A percentile compares a stretch with the other conserved stretches of the same genome.
Conservation (phyloP, 2,113 vertebrate genomes). For the Penelope pileata region DNA sequence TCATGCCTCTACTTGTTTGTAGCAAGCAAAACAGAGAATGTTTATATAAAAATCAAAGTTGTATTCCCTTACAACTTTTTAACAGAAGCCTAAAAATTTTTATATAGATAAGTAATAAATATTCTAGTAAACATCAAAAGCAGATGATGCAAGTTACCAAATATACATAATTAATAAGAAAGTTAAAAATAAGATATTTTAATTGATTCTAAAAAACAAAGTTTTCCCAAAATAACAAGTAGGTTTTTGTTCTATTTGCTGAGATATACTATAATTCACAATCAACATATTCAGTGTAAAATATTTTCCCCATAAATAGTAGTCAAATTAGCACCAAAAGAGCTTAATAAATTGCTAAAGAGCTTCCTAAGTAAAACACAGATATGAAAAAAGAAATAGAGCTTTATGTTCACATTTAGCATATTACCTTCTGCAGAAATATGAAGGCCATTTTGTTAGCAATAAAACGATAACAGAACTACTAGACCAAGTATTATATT, state of each 20-base stretch:
- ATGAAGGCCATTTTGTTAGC: not conserved
- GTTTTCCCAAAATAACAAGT: not conserved
- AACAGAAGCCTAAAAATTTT: not conserved
- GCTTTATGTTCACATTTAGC: not conserved
- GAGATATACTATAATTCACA: not conserved
- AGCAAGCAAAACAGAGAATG: not conserved
- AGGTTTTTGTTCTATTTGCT: not conserved
- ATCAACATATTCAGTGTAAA: not conserved
- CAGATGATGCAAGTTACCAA: slow-evolving; percentile 7
- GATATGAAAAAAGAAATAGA: not conserved
- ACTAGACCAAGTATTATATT: not conserved
- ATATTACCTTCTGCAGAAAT: not conserved
- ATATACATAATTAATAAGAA: slow-evolving; percentile 10
- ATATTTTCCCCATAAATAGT: not conserved
- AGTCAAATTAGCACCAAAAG: not conserved
- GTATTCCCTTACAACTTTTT: not conserved
- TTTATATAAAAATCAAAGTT: not conserved
- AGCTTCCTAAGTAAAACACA: not conserved
- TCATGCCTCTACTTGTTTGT: not conserved
- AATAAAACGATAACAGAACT: not conserved
- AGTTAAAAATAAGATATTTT: slow-evolving; percentile 11
- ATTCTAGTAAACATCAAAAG: not conserved
- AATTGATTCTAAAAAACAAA: slow-evolving; percentile 7
- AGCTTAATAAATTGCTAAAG: not conserved
- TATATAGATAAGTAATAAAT: not conserved